Evolutionary conservation across 1,140 invertebrate species (phyloP), one percentile per base, ranked within the genome.

Genomic region (Drosophila elegans): DNA sequence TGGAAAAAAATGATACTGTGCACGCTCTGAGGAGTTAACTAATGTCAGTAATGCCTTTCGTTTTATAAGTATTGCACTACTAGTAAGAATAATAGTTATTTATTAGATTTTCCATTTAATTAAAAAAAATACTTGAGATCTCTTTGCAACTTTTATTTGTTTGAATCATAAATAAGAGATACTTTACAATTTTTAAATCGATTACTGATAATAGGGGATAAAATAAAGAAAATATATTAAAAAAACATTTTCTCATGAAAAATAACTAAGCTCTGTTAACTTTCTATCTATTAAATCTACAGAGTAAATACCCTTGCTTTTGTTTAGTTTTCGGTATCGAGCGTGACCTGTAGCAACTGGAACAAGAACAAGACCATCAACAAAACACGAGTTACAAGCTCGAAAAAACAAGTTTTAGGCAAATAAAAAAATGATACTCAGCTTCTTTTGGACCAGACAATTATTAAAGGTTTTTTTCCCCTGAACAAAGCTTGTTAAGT

Each of bases 371-470:
- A 53, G 48, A 57, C 53, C 42, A 61, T 49, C 9, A 57, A 66
- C 34, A 49, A 41, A 57, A 67, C 61, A 60, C 67, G 55, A 74
- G 48, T 82, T 78, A 82, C 79, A 82, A 73, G 68, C 79, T 63
- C 42, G 57, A 61, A 32, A 44, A 68, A 68, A 68, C 64, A 72
- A 73, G 69, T 73, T 73, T 71, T 10, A 21, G 57, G 41, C 41
- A 51, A 54, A 49, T 68, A 42, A 32, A 45, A 73, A 56, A 7
- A 25, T 49, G 62, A 25, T 41, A 32, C 48, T 10, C 32, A 32
- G 4, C 9, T 21, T 41, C 13, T 21, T 41, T 61, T 12, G 21
- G 44, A 12, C 2, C 10, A 29, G 5, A 55, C 25, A 21, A 52
- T 13, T 51, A 51, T 60, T 60, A 53, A 60, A 57, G 11, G 52